Percentiles rank a stretch among this genome's conserved stretches.
Evolutionary conservation across 2,888 invertebrate genomes (phyloP).

Genomic region (Cataglyphis rosenhaueri): DNA sequence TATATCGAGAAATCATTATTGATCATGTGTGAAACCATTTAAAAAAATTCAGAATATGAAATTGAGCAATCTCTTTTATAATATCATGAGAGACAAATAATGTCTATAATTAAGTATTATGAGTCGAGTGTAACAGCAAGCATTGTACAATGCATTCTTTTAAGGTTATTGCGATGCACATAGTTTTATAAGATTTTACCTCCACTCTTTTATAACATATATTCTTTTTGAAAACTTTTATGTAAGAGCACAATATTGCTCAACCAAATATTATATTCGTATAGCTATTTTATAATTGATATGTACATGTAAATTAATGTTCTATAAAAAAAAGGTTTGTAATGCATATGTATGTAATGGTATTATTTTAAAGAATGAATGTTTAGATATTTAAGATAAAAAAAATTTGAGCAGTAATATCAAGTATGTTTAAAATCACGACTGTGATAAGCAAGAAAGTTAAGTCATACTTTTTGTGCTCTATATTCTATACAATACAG

Average conservation of each 20-base stretch:
- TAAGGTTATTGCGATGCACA: slow-evolving; percentile 28
- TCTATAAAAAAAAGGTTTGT: slow-evolving; percentile 39
- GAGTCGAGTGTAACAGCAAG: slow-evolving; percentile 44
- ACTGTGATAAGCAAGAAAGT: slow-evolving; percentile 71
- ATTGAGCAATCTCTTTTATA: slow-evolving; percentile 23
- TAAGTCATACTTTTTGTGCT: slow-evolving; percentile 14
- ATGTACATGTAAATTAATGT: slow-evolving; percentile 52
- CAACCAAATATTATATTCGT: slow-evolving; percentile 65
- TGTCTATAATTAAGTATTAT: slow-evolving; percentile 63
- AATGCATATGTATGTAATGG: slow-evolving; percentile 39
- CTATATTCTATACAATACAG: not conserved
- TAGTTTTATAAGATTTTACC: slow-evolving; percentile 65
- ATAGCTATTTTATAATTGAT: slow-evolving; percentile 49
- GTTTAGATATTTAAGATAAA: slow-evolving; percentile 39
- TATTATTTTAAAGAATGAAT: slow-evolving; percentile 52
- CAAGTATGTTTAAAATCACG: slow-evolving; percentile 65
- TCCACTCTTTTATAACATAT: slow-evolving; percentile 53
- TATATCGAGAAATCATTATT: not conserved
- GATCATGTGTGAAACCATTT: not conserved
- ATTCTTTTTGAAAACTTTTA: slow-evolving; percentile 60
- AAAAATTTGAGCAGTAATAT: slow-evolving; percentile 62
- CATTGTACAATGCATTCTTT: slow-evolving; percentile 59
- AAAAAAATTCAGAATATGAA: slow-evolving; percentile 7
- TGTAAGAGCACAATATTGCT: slow-evolving; percentile 57
- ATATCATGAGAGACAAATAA: slow-evolving; percentile 22